These are phyloP conservation scores for Parazoanthus atlanticus DNA, from an alignment of 92 coral and sea anemone species.

Conservation along the genomic window DNA sequence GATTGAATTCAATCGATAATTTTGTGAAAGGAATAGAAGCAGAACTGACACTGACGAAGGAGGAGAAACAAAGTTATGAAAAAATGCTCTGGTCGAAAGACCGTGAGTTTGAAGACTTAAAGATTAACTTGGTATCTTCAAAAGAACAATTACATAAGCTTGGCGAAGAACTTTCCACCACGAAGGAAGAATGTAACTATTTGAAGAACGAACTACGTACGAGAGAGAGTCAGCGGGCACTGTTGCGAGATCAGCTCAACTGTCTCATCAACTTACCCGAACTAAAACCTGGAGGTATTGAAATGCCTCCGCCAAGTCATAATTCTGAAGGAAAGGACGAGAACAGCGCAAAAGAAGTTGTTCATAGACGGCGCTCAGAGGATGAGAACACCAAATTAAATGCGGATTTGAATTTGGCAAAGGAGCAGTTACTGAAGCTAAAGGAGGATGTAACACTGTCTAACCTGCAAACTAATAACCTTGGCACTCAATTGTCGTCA, in stretches of 20 bases:
- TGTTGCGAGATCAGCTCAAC: slow-evolving; percentile 29
- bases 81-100: slow-evolving; percentile 35
- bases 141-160: slow-evolving; percentile 6
- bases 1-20: slow-evolving; percentile 20
- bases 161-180: slow-evolving; percentile 36
- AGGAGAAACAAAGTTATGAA: slow-evolving; percentile 33
- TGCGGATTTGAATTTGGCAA: slow-evolving; percentile 81
- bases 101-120: slow-evolving; percentile 57
- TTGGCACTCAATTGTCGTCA: slow-evolving; percentile 77
- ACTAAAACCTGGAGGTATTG: neutral
- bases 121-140: slow-evolving; percentile 49
- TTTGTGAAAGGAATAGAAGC: slow-evolving; percentile 36
- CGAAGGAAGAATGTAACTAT: slow-evolving; percentile 29
- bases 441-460: slow-evolving; percentile 85
- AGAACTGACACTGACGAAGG: slow-evolving; percentile 31
- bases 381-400: slow-evolving; percentile 80
- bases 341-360: neutral
- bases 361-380: slow-evolving; percentile 7
- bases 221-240: slow-evolving; percentile 31
- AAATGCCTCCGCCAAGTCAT: neutral
- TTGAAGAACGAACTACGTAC: slow-evolving; percentile 39
- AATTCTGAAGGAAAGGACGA: neutral
- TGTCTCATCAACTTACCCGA: slow-evolving; percentile 24
- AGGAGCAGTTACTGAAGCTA: slow-evolving; percentile 87
- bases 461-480: slow-evolving; percentile 77